These are phyloP conservation scores for Aurelia aurita complex sp. Pacific DNA, from an alignment of 30 jellyfish, hydroid and myxozoan genomes.

Conservation along the genomic window DNA sequence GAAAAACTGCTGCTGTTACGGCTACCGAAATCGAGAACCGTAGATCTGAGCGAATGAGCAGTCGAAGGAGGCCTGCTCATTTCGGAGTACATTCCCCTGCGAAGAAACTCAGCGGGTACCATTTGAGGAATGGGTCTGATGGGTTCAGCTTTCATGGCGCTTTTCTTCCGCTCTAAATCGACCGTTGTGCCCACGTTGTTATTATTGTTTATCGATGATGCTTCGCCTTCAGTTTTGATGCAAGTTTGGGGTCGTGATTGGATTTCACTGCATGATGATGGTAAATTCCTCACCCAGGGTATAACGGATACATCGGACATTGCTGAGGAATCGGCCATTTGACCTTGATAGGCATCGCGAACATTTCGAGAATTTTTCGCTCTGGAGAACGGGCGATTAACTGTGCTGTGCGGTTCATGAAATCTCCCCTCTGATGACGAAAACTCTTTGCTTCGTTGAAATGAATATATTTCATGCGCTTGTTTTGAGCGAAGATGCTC, in stretches of 20 bases:
- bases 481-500: slow-evolving; percentile 2
- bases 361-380: background rate
- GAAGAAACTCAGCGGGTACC: slow-evolving; percentile 84
- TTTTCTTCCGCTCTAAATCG: slow-evolving; percentile 60
- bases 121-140: slow-evolving; percentile 87
- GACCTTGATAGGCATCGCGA: slow-evolving; percentile 26
- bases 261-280: slow-evolving; percentile 53
- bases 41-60: slow-evolving; percentile 85
- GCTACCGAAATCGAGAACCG: slow-evolving; percentile 76
- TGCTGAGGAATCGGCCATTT: slow-evolving; percentile 58
- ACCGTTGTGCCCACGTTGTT: slow-evolving; percentile 47
- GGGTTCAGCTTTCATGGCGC: slow-evolving; percentile 62
- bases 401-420: slow-evolving; percentile 34
- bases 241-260: slow-evolving; percentile 51
- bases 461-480: slow-evolving; percentile 3
- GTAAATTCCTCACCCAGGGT: slow-evolving; percentile 60
- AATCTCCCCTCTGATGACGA: slow-evolving; percentile 32
- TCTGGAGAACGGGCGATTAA: slow-evolving; percentile 26
- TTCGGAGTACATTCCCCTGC: slow-evolving; percentile 72
- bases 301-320: slow-evolving; percentile 69
- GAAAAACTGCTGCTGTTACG: slow-evolving; percentile 83
- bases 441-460: slow-evolving; percentile 26
- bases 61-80: slow-evolving; percentile 83
- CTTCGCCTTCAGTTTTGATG: slow-evolving; percentile 56
- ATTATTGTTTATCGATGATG: slow-evolving; percentile 38